A percentile compares a stretch with the other conserved stretches of the same genome.
phyloP scores from a whole-genome alignment of 2,113 vertebrate species.

The Aptenodytes forsteri region DNA sequence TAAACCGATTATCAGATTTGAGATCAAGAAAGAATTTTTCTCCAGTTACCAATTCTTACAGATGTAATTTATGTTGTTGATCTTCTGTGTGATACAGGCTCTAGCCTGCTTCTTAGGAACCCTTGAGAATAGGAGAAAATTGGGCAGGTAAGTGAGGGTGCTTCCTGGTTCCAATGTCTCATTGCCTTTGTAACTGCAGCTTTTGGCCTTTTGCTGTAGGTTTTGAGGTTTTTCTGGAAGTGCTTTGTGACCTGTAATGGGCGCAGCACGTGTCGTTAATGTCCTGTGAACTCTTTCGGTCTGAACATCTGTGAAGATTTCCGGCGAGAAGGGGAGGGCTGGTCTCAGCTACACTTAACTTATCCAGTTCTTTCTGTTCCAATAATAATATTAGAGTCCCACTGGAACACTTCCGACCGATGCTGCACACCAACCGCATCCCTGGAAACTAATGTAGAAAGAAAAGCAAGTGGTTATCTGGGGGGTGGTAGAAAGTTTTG shows the following conservation, averaged over 20 bases:
- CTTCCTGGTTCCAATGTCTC: not conserved
- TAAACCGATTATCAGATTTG: not conserved
- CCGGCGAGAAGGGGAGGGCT: not conserved
- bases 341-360: fast-evolving
- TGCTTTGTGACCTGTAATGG: not conserved
- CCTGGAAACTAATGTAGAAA: not conserved
- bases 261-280: fast-evolving
- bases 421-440: not conserved
- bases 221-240: not conserved
- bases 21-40: not conserved
- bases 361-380: not conserved
- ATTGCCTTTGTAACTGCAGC: fast-evolving
- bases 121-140: not conserved
- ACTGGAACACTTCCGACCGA: not conserved
- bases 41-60: fast-evolving
- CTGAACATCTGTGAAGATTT: not conserved
- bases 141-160: not conserved
- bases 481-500: not conserved
- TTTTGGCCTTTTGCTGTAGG: not conserved
- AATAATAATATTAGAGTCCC: fast-evolving
- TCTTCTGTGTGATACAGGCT: not conserved
- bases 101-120: not conserved
- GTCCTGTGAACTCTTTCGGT: not conserved
- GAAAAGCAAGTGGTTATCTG: not conserved
- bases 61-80: fast-evolving